A percentile compares a stretch with the other conserved stretches of the same genome.
Conservation (phyloP, 2,888 invertebrate species). For the Chaetoderma sp. region DNA sequence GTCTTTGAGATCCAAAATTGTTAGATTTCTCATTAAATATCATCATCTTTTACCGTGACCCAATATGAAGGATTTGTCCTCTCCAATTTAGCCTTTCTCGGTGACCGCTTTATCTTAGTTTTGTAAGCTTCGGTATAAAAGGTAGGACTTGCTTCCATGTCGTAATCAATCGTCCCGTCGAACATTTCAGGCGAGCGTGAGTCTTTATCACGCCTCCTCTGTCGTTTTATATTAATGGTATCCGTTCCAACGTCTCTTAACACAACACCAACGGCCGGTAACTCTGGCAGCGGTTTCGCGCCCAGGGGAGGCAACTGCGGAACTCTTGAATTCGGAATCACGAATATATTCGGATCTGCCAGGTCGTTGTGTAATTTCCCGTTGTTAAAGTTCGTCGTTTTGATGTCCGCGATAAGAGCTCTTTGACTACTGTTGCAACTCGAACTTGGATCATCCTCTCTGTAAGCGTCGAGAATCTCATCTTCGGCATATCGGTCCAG, state of each 20-base stretch:
- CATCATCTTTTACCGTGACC: slow-evolving; percentile 34
- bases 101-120: slow-evolving; percentile 44
- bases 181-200: slow-evolving; percentile 44
- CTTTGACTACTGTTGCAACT: background rate
- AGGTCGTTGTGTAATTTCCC: slow-evolving; percentile 25
- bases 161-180: slow-evolving; percentile 49
- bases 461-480: slow-evolving; percentile 5
- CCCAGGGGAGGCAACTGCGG: slow-evolving; percentile 36
- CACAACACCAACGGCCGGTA: no score
- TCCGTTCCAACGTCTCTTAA: no score
- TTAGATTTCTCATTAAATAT: no score
- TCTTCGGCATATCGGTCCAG: no score
- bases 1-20: no score
- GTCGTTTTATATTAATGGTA: no score
- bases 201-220: slow-evolving; percentile 40
- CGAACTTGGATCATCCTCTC: background rate
- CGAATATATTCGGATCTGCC: slow-evolving; percentile 17
- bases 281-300: slow-evolving; percentile 29
- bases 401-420: slow-evolving; percentile 8
- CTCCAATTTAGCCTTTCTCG: slow-evolving; percentile 37
- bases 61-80: slow-evolving; percentile 40
- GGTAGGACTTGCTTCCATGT: slow-evolving; percentile 43
- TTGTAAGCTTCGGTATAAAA: slow-evolving; percentile 46
- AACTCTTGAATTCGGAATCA: slow-evolving; percentile 15
- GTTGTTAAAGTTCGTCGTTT: slow-evolving; percentile 24